Evolutionary conservation across 2,113 vertebrate genomes (phyloP), one percentile per base, ranked within the genome.

Genomic region (Gnathochromis pfefferi): DNA sequence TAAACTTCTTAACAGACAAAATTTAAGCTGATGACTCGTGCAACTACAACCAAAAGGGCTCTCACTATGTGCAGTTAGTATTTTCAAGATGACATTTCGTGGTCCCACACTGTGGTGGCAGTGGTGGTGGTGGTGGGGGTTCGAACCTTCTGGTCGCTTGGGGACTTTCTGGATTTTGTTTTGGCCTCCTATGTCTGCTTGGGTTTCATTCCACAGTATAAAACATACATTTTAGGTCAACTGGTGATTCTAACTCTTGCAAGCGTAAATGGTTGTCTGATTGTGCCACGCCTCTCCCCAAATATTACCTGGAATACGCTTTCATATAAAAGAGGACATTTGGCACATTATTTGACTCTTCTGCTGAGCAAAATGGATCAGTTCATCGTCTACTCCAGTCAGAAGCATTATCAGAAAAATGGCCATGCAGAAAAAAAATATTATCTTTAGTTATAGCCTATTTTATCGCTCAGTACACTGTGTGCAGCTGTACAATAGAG

Each of bases 101-200:
- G 35, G 42, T 31, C 31, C 16, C 10, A 45, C 42, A 3, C 6
- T 49, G 9, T 19, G 9, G 16, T 47, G 42, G 6, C 3, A 14
- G 21, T 9, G 21, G 9, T 26, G 13, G 13, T 4, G 19, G 14
- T 3, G 19, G 3, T 57, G 55, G 65, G 2, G 0, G 0, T 28
- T 75, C 5, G 0, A 28, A 75, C 3, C 14, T 47, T 45, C 21
- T 75, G 23, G 14, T 28, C 9, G 0, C 23, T 0, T 19, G 9
- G 42, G 6, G 14, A 28, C 70, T 47, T 47, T 75, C 40, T 73
- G 68, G 4, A 45, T 42, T 73, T 75, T 73, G 14, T 26, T 17
- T 45, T 17, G 9, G 42, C 40, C 12, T 26, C 7, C 14, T 45
- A 1, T 7, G 68, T 0, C 21, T 47, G 16, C 40, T 47, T 7